Base-by-base conservation (phyloP, 2,888 invertebrate genomes). In the Agonopterix alstromeriana region DNA sequence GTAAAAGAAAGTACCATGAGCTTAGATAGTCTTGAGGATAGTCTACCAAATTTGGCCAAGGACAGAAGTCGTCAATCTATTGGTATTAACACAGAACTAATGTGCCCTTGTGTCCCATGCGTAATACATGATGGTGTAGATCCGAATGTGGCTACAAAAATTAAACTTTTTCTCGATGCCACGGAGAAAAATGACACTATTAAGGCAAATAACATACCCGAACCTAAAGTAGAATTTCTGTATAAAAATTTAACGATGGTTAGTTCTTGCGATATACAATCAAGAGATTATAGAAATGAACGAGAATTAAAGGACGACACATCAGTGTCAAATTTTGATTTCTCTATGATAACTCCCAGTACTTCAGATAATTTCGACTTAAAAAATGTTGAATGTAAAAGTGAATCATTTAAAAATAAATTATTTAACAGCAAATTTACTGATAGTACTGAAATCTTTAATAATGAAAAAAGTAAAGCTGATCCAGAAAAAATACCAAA, bases 11-110 rank as follows among this genome's bases (percentile, higher is more conserved):
- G 56, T 46, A 83, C 72, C 45, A 79, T 87, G 67, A 88, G 87
- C 60, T 63, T 82, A 56, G 87, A 86, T 54, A 88, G 87, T 55
- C 72, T 87, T 42, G 86, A 87, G 43, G 77, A 76, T 45, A 48
- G 50, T 38, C 61, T 51, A 50, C 52, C 36, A 57, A 42, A 57
- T 50, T 60, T 54, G 9, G 53, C 46, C 36, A 55, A 53, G 36
- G 65, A 65, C 43, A 68, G 65, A 56, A 73, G 36, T 43, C n/a
- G 46, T 66, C 76, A 77, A 51, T 80, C 83, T 17, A 61, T 83
- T 53, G 83, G 80, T 3, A 79, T 82, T 36, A 83, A 85, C 53
- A 84, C 82, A 11, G 84, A 85, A 60, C 63, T 87, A 10, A 60
- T 82, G 46, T 87, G 86, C 47, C 73, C 73, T 5, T 69, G 71